phyloP scores from a whole-genome alignment of 2,888 invertebrate species.

The Caenorhabditis sinica region DNA sequence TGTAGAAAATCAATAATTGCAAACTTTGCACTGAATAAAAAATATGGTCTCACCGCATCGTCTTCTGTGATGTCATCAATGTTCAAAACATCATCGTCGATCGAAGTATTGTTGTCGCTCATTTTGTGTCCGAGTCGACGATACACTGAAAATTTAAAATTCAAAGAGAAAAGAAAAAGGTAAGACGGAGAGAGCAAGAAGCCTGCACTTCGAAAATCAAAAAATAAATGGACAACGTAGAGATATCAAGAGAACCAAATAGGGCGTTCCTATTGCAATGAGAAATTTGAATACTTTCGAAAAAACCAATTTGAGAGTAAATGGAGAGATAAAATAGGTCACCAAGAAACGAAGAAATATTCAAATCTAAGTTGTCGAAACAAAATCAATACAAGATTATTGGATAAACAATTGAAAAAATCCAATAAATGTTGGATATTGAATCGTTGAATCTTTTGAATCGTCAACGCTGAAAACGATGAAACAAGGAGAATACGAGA shows the following conservation, averaged over 20 bases:
- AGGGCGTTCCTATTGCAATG: no score
- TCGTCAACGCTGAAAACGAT: conserved; percentile 28
- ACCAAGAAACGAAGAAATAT: neutral
- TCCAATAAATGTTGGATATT: neutral
- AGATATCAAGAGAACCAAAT: no score
- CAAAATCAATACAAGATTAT: neutral
- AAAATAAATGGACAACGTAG: no score
- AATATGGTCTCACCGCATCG: conserved; percentile 62
- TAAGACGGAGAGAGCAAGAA: neutral
- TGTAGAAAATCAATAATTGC: conserved; percentile 60
- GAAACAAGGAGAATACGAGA: conserved; percentile 21
- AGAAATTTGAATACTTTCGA: no score
- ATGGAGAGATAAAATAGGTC: neutral
- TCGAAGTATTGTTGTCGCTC: conserved; percentile 62
- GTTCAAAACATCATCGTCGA: conserved; percentile 69
- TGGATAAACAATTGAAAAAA: neutral
- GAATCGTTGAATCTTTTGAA: neutral
- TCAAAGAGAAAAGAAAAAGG: neutral
- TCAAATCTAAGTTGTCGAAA: no score
- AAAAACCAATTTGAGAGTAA: neutral
- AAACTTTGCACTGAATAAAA: conserved; percentile 20
- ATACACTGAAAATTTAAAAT: conserved; percentile 21
- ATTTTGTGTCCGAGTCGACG: conserved; percentile 20
- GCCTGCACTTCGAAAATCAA: no score
- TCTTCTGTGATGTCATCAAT: conserved; percentile 73